Evolutionary conservation across 2,888 invertebrate genomes (phyloP), one percentile per base, ranked within the genome.

Genomic region (Ommatoiulus sabulosus): DNA sequence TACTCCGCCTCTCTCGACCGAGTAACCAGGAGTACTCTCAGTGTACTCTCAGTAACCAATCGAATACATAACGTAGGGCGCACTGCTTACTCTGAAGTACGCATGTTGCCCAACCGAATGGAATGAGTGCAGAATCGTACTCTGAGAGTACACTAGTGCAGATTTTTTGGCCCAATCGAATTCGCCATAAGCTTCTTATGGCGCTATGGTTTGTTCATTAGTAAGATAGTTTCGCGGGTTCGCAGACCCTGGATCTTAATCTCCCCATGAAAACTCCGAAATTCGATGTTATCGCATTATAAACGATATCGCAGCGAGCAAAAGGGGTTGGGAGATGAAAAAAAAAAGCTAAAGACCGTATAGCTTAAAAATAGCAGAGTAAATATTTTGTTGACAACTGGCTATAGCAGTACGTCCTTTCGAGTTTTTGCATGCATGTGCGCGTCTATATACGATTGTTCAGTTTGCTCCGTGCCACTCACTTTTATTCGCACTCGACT

Each of bases 311-410:
- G 35, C 10, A 6, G 4, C 63, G n/a, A 72, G 72, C 10, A 48
- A 6, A 48, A 48, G 72, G 24, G 72, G 72, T 57, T 17, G 57
- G 57, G n/a, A n/a, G n/a, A n/a, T n/a, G n/a, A 4, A 12, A 12
- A 3, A 17, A 52, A 3, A 3, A 57, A 57, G 57, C 35, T 24
- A n/a, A n/a, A 72, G 24, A 24, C 20, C 72, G 6, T 46, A 1
- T n/a, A 24, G 72, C 24, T 24, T 72, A n/a, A 7, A 72, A 72
- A 72, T 24, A 24, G 24, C 24, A 72, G 24, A 72, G 24, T 72
- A 72, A 72, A 72, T 72, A 72, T 72, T 72, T 72, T 72, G 72
- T 72, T 72, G 72, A 72, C 72, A 72, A 72, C 72, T 24, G 20
- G 72, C 72, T 72, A n/a, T 72, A 72, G 72, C 10, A 24, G n/a